Evolutionary conservation across 2,113 vertebrate species (phyloP).

Genomic region (Macquaria ambigua): DNA sequence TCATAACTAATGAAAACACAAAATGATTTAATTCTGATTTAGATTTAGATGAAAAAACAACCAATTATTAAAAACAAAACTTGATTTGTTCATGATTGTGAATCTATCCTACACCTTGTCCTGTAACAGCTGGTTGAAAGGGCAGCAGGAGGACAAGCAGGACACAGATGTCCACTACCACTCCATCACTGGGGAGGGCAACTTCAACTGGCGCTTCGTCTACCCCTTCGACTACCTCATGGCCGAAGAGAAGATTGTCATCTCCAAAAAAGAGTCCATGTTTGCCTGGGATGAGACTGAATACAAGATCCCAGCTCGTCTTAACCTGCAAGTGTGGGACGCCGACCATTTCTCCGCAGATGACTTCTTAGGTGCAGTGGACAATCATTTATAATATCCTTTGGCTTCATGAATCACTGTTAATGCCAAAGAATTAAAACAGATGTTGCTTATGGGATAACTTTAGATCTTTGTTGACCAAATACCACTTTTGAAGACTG

Average conservation of each 20-base stretch:
- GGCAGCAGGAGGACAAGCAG: slow-evolving; percentile 99
- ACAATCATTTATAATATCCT: neutral
- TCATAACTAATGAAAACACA: neutral
- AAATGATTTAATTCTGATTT: neutral
- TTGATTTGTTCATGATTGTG: neutral
- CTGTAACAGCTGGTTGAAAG: slow-evolving; percentile 94
- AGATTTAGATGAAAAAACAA: neutral
- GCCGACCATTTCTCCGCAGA: slow-evolving; percentile 98
- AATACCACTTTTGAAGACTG: neutral
- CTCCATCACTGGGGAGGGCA: slow-evolving; percentile 96
- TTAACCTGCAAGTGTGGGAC: slow-evolving; percentile 98
- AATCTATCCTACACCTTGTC: neutral
- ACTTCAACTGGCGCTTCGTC: slow-evolving; percentile 98
- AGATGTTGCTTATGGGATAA: no score
- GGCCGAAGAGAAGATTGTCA: slow-evolving; percentile 97
- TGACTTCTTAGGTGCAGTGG: slow-evolving; percentile 91
- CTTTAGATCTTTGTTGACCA: no score
- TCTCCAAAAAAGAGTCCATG: slow-evolving; percentile 99
- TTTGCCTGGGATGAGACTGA: slow-evolving; percentile 99
- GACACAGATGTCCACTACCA: slow-evolving; percentile 99
- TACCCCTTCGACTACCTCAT: slow-evolving; percentile 98
- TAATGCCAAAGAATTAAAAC: neutral
- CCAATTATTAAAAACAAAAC: neutral
- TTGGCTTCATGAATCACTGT: neutral
- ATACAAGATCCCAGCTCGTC: slow-evolving; percentile 96